These are phyloP conservation scores for Eristalis tenax DNA, from an alignment of 2,888 invertebrate genomes.

Conservation along the genomic window DNA sequence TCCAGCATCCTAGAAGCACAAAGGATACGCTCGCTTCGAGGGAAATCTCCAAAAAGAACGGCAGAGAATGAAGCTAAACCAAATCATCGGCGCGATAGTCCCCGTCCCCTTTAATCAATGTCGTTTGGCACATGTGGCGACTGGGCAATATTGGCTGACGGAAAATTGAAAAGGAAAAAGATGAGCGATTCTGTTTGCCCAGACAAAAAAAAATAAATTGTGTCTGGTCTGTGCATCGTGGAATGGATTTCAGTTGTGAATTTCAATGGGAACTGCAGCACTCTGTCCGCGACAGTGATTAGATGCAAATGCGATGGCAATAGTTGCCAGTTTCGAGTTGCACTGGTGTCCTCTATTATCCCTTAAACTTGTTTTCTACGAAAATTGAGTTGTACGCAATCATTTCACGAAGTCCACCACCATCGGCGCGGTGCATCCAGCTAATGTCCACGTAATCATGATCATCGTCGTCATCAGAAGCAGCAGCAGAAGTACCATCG, in stretches of 20 bases:
- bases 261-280: not conserved
- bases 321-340: slow-evolving; percentile 3
- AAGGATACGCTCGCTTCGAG: slow-evolving; percentile 36
- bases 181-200: slow-evolving; percentile 17
- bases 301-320: slow-evolving; percentile 38
- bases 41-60: slow-evolving; percentile 46
- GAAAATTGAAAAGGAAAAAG: slow-evolving; percentile 29
- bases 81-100: slow-evolving; percentile 48
- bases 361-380: slow-evolving; percentile 29
- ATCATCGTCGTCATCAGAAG: slow-evolving; percentile 4
- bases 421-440: slow-evolving; percentile 25
- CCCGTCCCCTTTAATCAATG: slow-evolving; percentile 63
- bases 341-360: slow-evolving; percentile 30
- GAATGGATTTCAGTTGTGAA: slow-evolving; percentile 3
- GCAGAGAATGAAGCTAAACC: slow-evolving; percentile 25
- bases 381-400: slow-evolving; percentile 44
- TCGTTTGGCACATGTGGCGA: slow-evolving; percentile 60
- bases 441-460: slow-evolving; percentile 61
- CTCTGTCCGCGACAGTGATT: slow-evolving; percentile 19
- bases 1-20: slow-evolving; percentile 18
- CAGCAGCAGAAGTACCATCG: not conserved
- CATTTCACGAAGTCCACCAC: not conserved
- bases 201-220: not conserved
- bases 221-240: not conserved
- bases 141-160: slow-evolving; percentile 15